Conservation (phyloP, 2,888 invertebrate species). For the Peribatodes rhomboidaria region DNA sequence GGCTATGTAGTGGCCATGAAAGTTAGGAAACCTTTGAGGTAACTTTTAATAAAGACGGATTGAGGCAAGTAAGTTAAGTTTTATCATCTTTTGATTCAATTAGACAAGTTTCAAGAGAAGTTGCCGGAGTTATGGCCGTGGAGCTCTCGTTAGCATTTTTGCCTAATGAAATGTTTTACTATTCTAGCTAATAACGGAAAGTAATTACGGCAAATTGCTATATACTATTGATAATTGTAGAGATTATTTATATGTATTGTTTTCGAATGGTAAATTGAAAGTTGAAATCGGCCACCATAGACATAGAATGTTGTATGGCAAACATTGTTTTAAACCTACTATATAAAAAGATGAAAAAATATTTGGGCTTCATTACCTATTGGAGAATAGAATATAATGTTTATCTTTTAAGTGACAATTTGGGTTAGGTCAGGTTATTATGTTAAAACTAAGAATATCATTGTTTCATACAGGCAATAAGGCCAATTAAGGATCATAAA, state of each 20-base stretch:
- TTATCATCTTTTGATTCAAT: constrained; percentile 40
- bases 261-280: background rate
- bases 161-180: constrained; percentile 16
- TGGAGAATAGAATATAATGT: no score
- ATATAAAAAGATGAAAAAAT: no score
- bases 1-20: constrained; percentile 27
- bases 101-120: constrained; percentile 35
- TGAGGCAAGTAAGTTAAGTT: constrained; percentile 33
- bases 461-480: no score
- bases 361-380: no score
- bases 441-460: no score
- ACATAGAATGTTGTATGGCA: no score
- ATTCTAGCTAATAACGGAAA: constrained; percentile 3
- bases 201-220: background rate
- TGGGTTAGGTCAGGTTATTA: no score
- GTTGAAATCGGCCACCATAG: background rate
- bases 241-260: constrained; percentile 1
- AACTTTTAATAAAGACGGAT: constrained; percentile 39
- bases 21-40: constrained; percentile 34
- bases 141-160: constrained; percentile 21
- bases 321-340: no score
- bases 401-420: no score
- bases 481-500: no score
- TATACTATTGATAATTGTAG: background rate
- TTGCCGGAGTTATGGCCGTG: constrained; percentile 23